Conservation (phyloP, 2,797 vertebrate genomes). For the Alectoris magna region DNA sequence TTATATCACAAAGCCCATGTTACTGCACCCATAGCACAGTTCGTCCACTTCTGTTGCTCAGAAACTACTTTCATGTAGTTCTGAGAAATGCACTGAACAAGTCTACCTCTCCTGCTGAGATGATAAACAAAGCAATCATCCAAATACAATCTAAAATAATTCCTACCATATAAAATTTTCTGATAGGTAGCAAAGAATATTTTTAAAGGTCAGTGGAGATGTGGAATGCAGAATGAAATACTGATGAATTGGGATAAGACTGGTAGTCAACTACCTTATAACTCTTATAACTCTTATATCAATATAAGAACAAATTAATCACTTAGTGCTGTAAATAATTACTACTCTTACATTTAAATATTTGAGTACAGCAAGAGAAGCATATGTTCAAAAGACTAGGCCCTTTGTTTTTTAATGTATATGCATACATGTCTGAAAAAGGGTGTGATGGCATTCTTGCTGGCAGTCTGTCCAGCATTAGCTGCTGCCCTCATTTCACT, state of each 20-base stretch:
- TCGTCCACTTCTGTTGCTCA: background rate
- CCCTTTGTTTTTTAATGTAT: background rate
- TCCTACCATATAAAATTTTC: background rate
- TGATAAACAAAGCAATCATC: background rate
- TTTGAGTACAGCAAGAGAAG: background rate
- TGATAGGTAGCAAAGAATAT: slow-evolving; percentile 4
- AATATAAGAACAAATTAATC: background rate
- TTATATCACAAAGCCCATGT: background rate
- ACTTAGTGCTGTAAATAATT: slow-evolving; percentile 44
- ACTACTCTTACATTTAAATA: background rate
- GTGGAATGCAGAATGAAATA: slow-evolving; percentile 50
- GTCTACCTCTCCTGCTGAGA: background rate
- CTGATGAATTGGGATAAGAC: slow-evolving; percentile 19
- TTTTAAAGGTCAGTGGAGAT: slow-evolving; percentile 40
- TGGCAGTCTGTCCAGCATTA: background rate
- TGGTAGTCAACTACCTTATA: too few relatives aligned
- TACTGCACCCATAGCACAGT: background rate
- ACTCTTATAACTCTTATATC: too few relatives aligned
- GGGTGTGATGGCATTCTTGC: background rate
- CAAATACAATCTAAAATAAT: background rate
- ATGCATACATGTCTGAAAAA: background rate
- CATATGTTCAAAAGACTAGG: background rate
- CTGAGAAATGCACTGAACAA: background rate
- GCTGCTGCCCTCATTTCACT: rapidly evolving
- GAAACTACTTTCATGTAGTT: background rate